These are phyloP conservation scores for Erebia palarica DNA, from an alignment of 2,888 invertebrate genomes.

Conservation along the genomic window DNA sequence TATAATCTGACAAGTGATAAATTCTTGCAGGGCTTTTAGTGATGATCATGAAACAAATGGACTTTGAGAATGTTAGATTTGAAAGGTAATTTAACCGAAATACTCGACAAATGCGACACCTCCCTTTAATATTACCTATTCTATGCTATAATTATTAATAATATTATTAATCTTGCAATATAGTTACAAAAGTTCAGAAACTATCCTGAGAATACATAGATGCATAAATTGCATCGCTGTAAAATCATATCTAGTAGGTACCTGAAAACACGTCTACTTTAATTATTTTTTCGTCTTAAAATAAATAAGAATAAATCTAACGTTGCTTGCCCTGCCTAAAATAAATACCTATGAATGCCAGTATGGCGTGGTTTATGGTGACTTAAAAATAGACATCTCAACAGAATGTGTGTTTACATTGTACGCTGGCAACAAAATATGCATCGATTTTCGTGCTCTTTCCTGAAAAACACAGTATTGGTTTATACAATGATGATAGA, in stretches of 20 bases:
- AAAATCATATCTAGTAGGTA: background rate
- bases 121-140: background rate
- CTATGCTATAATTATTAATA: too few relatives aligned
- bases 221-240: background rate
- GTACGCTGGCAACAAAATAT: constrained; percentile 42
- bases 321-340: background rate
- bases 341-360: background rate
- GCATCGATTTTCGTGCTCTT: constrained; percentile 44
- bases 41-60: background rate
- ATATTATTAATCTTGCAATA: too few relatives aligned
- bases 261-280: background rate
- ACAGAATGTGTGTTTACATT: constrained; percentile 12
- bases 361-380: background rate
- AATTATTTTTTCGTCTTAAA: too few relatives aligned
- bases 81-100: background rate
- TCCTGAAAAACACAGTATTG: constrained; percentile 22
- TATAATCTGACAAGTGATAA: constrained; percentile 16
- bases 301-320: background rate
- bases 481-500: constrained; percentile 60
- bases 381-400: constrained; percentile 1
- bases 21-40: background rate
- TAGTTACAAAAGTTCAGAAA: too few relatives aligned
- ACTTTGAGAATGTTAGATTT: background rate
- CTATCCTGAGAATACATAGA: background rate
- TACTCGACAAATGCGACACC: background rate